Evolutionary conservation across 2,888 invertebrate species (phyloP).

Genomic region (Thereva unica): DNA sequence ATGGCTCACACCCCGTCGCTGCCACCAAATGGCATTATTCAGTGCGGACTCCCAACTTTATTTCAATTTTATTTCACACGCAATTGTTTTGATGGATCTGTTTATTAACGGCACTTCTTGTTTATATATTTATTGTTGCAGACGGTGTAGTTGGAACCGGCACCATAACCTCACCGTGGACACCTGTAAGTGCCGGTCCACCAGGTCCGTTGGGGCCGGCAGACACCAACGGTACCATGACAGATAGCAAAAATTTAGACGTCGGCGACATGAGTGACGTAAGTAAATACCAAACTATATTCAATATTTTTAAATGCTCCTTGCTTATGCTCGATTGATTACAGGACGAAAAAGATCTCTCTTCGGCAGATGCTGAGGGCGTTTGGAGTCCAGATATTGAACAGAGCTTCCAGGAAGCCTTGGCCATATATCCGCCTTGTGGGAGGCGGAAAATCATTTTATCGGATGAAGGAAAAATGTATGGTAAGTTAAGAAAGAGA

Average conservation of each 20-base stretch:
- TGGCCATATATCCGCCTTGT: conserved; percentile 99
- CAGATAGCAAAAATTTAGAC: conserved; percentile 88
- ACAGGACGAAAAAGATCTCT: conserved; percentile 84
- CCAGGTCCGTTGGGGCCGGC: conserved; percentile 65
- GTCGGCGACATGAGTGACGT: conserved; percentile 91
- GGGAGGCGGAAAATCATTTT: conserved; percentile 99
- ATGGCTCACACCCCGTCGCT: neutral
- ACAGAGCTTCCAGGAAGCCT: conserved; percentile 99
- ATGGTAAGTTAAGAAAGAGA: conserved; percentile 78
- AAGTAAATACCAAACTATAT: conserved; percentile 54
- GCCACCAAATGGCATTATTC: too few species aligned
- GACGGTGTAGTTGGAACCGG: conserved; percentile 77
- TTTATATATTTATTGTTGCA: conserved; percentile 53
- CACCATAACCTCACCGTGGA: conserved; percentile 97
- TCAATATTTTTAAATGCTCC: conserved; percentile 5
- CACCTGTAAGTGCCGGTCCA: conserved; percentile 82
- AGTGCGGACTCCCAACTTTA: too few species aligned
- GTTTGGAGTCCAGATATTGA: conserved; percentile 99
- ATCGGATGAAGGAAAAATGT: conserved; percentile 99
- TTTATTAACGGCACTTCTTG: conserved; percentile 33
- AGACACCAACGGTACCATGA: conserved; percentile 90
- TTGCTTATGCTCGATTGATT: conserved; percentile 42
- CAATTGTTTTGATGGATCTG: neutral
- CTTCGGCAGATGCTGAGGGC: conserved; percentile 98
- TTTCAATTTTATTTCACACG: too few species aligned